These are phyloP conservation scores for Remorina albescens DNA, from an alignment of 2,797 vertebrate species.

Conservation along the genomic window DNA sequence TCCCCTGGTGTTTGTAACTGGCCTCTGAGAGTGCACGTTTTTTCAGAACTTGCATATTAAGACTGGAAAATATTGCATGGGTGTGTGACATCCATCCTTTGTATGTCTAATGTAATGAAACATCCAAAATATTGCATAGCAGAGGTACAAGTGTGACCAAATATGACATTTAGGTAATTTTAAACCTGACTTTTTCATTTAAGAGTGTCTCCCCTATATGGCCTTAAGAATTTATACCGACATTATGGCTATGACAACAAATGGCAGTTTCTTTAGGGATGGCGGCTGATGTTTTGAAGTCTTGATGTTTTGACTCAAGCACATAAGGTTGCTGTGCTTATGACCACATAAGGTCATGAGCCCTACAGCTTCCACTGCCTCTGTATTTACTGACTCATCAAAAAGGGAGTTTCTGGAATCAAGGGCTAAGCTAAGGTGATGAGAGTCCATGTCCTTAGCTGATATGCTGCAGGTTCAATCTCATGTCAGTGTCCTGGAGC, in stretches of 20 bases:
- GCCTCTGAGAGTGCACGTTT: background rate
- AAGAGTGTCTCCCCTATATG: background rate
- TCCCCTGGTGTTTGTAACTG: conserved; percentile 25
- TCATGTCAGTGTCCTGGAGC: conserved; percentile 6
- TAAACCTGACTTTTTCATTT: background rate
- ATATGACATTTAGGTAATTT: background rate
- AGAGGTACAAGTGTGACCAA: background rate
- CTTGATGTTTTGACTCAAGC: conserved; percentile 32
- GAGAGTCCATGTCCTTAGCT: background rate
- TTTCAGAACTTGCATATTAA: conserved; percentile 9
- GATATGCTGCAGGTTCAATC: conserved; percentile 24
- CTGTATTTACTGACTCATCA: conserved; percentile 30
- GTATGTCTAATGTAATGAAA: background rate
- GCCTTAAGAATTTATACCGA: conserved; percentile 10
- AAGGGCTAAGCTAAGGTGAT: background rate
- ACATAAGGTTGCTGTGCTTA: conserved; percentile 46
- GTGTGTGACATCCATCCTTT: background rate
- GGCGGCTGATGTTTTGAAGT: conserved; percentile 1
- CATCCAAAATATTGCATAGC: background rate
- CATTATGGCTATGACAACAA: conserved; percentile 18
- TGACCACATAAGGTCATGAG: too few species aligned
- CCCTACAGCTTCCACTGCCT: background rate
- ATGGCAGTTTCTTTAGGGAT: conserved; percentile 12
- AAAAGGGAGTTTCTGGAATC: conserved; percentile 26
- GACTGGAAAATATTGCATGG: background rate